These are phyloP conservation scores for Disparrhopalites patrizii DNA, from an alignment of 2,888 invertebrate genomes.

Conservation along the genomic window DNA sequence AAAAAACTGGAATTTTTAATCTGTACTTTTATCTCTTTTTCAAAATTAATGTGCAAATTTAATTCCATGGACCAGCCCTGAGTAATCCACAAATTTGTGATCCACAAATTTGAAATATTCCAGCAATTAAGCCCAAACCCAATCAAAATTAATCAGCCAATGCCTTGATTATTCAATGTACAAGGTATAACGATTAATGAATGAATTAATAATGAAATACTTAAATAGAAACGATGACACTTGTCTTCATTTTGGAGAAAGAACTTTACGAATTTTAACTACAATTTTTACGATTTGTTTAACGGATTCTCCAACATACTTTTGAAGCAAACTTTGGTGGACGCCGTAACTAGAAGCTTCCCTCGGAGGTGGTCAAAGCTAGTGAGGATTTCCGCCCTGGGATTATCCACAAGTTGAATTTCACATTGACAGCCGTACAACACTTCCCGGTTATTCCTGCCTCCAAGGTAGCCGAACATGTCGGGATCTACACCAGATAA, in stretches of 20 bases:
- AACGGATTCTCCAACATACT: neutral
- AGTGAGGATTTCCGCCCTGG: neutral
- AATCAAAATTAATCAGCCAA: neutral
- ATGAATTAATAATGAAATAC: neutral
- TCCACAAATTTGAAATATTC: neutral
- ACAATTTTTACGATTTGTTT: neutral
- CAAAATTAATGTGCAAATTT: too few species aligned
- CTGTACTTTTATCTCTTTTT: too few species aligned
- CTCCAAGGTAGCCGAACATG: constrained; percentile 11
- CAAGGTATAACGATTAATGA: neutral
- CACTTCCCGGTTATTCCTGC: neutral
- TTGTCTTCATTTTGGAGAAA: too few species aligned
- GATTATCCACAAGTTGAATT: neutral
- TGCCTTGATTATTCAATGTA: neutral
- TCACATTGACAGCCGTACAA: constrained; percentile 2
- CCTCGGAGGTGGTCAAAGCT: constrained; percentile 1
- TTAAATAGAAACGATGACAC: too few species aligned
- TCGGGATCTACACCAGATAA: too few species aligned
- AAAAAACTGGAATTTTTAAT: too few species aligned
- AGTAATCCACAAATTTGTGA: too few species aligned
- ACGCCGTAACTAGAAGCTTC: neutral
- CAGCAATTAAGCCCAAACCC: neutral
- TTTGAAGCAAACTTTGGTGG: neutral
- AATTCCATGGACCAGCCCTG: too few species aligned
- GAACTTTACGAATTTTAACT: too few species aligned